These are phyloP conservation scores for Ricordea florida DNA, from an alignment of 92 coral and sea anemone genomes.

Conservation along the genomic window DNA sequence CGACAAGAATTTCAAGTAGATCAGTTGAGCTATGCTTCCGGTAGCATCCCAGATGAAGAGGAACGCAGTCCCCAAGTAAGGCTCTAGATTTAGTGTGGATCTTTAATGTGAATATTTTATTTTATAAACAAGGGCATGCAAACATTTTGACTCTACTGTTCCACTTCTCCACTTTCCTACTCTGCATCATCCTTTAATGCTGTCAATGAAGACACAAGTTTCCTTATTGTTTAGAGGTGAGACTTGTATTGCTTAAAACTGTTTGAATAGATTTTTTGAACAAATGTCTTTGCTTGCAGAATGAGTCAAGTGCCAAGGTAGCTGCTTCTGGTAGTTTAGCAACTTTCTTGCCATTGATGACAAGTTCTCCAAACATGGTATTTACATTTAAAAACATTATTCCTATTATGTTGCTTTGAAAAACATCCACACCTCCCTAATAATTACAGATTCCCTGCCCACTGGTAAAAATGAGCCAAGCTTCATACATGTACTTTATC, in stretches of 20 bases:
- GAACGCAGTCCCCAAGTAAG: background rate
- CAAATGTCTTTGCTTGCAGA: background rate
- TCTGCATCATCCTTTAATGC: background rate
- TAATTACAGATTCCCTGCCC: background rate
- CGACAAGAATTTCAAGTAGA: slow-evolving; percentile 6
- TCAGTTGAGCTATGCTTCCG: slow-evolving; percentile 14
- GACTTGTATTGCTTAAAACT: background rate
- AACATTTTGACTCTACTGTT: background rate
- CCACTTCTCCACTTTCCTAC: background rate
- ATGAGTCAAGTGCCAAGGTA: slow-evolving; percentile 2
- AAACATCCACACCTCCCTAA: background rate
- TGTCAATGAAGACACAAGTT: slow-evolving; percentile 4
- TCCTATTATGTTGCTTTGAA: no score
- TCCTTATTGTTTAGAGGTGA: background rate
- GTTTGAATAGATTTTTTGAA: no score
- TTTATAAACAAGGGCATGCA: background rate
- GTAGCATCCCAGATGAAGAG: slow-evolving; percentile 8
- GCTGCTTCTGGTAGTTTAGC: background rate
- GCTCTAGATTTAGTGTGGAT: slow-evolving; percentile 2
- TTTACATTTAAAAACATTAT: background rate
- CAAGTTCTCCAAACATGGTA: slow-evolving; percentile 9
- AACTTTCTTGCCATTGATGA: background rate
- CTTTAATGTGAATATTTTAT: background rate
- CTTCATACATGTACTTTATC: background rate
- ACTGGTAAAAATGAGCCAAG: background rate